Conservation (phyloP, 2,888 invertebrate species). For the Callyntrura guangdongensis region DNA sequence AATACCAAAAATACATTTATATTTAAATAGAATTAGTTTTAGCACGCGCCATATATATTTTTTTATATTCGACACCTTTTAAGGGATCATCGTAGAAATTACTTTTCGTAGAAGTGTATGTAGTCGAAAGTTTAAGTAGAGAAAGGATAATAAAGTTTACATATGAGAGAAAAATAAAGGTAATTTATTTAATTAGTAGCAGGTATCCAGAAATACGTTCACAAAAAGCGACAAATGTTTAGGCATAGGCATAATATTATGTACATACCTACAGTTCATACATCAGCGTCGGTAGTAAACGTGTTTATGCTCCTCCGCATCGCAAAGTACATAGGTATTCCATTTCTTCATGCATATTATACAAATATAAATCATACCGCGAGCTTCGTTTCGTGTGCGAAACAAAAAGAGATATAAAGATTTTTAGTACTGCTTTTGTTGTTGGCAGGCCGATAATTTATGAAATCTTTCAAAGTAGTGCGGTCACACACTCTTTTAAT, state of each 20-base stretch:
- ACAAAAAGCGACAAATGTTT: not conserved
- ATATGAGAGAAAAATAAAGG: not conserved
- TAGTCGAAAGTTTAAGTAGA: no score
- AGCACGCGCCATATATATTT: no score
- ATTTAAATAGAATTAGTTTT: no score
- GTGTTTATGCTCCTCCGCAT: not conserved
- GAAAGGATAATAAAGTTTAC: no score
- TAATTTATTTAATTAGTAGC: constrained; percentile 43
- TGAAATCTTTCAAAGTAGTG: constrained; percentile 72
- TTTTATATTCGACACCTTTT: not conserved
- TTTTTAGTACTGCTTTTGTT: constrained; percentile 51
- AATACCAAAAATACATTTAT: no score
- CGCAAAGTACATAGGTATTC: not conserved
- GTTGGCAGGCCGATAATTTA: constrained; percentile 70
- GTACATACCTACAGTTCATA: not conserved
- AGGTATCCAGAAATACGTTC: not conserved
- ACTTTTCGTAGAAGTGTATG: no score
- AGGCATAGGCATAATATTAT: not conserved
- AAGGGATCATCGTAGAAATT: no score
- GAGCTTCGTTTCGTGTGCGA: not conserved
- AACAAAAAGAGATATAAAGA: constrained; percentile 35
- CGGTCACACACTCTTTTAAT: constrained; percentile 74
- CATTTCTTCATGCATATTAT: not conserved
- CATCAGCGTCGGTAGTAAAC: not conserved
- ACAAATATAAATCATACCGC: not conserved